Percentiles rank a stretch among this genome's conserved stretches.
phyloP scores from a whole-genome alignment of 1,140 invertebrate species.

The Formica selysi region DNA sequence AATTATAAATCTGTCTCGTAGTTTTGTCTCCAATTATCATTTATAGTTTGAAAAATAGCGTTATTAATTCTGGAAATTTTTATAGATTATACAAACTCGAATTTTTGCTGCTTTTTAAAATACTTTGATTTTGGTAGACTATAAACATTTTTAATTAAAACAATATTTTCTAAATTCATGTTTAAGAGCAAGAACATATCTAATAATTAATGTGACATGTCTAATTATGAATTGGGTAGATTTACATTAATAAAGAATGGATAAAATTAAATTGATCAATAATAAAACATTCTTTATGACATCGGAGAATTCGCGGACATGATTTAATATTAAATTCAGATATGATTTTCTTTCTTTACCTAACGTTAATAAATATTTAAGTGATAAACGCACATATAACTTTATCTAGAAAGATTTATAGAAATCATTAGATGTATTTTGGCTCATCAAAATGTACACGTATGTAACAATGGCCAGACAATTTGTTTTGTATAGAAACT shows the following conservation, averaged over 20 bases:
- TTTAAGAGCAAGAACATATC: background rate
- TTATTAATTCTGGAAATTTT: background rate
- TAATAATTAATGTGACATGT: background rate
- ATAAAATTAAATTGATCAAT: constrained; percentile 15
- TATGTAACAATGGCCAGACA: background rate
- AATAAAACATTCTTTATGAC: constrained; percentile 13
- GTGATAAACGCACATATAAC: background rate
- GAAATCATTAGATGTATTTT: background rate
- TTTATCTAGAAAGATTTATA: background rate
- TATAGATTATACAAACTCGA: background rate
- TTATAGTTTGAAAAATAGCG: background rate
- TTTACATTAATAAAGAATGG: background rate
- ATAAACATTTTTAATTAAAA: background rate
- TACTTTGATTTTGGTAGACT: background rate
- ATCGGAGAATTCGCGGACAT: constrained; percentile 1
- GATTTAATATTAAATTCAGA: constrained; percentile 37
- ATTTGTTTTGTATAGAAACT: background rate
- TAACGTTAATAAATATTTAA: constrained; percentile 40
- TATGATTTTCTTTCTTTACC: background rate
- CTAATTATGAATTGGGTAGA: constrained; percentile 8
- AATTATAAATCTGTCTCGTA: background rate
- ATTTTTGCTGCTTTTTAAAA: background rate
- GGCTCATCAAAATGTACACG: background rate
- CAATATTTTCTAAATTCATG: background rate
- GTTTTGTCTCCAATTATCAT: background rate